phyloP scores from a whole-genome alignment of 2,888 invertebrate species.

The Agrochola macilenta region DNA sequence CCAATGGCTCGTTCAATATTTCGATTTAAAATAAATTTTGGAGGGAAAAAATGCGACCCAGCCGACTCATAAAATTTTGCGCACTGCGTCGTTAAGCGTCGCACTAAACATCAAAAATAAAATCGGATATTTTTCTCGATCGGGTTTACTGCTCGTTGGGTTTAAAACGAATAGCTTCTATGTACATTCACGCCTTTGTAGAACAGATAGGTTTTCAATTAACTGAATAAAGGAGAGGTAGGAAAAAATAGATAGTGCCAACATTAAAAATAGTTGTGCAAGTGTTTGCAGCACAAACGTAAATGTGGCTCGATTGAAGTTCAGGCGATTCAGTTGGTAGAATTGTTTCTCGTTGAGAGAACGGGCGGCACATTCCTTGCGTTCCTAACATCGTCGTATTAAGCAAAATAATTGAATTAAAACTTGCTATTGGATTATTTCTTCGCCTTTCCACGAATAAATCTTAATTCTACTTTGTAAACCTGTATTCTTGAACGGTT shows the following conservation, averaged over 20 bases:
- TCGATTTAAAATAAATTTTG: constrained; percentile 54
- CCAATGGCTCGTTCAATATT: constrained; percentile 45
- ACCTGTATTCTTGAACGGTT: constrained; percentile 28
- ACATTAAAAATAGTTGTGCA: constrained; percentile 68
- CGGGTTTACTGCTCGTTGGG: constrained; percentile 34
- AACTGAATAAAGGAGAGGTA: constrained; percentile 33
- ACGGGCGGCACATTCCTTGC: constrained; percentile 69
- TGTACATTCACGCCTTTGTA: constrained; percentile 36
- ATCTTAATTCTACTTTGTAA: constrained; percentile 62
- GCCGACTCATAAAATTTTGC: constrained; percentile 53
- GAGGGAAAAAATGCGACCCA: constrained; percentile 37
- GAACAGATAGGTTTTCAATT: constrained; percentile 48
- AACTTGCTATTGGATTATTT: constrained; percentile 67
- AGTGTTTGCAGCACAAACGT: constrained; percentile 51
- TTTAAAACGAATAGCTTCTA: constrained; percentile 27
- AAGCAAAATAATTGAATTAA: constrained; percentile 77
- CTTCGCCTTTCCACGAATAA: constrained; percentile 58
- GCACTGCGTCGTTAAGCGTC: constrained; percentile 53
- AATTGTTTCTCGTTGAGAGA: constrained; percentile 80
- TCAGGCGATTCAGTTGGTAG: constrained; percentile 58
- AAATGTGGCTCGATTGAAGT: constrained; percentile 67
- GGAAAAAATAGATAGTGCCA: constrained; percentile 63
- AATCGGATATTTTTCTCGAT: constrained; percentile 47
- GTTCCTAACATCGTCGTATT: constrained; percentile 71
- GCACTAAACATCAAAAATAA: constrained; percentile 61